Evolutionary conservation across 2,113 vertebrate species (phyloP).

Genomic region (Salvelinus fontinalis): DNA sequence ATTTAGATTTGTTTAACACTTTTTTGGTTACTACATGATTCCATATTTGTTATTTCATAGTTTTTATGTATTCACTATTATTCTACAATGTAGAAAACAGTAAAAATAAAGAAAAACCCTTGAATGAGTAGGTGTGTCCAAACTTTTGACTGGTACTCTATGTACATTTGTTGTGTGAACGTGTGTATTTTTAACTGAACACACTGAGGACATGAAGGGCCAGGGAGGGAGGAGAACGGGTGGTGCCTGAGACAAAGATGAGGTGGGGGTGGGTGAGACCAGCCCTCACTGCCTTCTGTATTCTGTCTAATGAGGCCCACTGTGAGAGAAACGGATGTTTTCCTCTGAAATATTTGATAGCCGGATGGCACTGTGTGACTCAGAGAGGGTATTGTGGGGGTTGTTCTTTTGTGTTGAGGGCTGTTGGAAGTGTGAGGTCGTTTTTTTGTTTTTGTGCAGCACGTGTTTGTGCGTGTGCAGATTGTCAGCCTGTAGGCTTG

Average conservation of each 20-base stretch:
- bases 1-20: too few relatives aligned
- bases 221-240: conserved; percentile 1
- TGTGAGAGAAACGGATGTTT: conserved; percentile 36
- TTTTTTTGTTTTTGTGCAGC: background rate
- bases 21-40: too few relatives aligned
- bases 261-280: background rate
- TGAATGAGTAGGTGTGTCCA: too few relatives aligned
- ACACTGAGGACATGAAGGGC: background rate
- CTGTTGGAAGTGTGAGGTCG: conserved; percentile 7
- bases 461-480: background rate
- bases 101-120: too few relatives aligned
- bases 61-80: too few relatives aligned
- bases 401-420: background rate
- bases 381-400: background rate
- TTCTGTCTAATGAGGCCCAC: conserved; percentile 44
- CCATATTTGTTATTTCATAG: too few relatives aligned
- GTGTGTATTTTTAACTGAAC: background rate
- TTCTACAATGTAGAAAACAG: too few relatives aligned
- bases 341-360: conserved; percentile 30
- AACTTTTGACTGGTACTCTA: too few relatives aligned
- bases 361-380: conserved; percentile 24
- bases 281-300: background rate
- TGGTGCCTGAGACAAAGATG: background rate
- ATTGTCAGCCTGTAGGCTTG: background rate
- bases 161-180: too few relatives aligned